phyloP scores from a whole-genome alignment of 2,888 invertebrate genomes.

The Tetranychus truncatus region DNA sequence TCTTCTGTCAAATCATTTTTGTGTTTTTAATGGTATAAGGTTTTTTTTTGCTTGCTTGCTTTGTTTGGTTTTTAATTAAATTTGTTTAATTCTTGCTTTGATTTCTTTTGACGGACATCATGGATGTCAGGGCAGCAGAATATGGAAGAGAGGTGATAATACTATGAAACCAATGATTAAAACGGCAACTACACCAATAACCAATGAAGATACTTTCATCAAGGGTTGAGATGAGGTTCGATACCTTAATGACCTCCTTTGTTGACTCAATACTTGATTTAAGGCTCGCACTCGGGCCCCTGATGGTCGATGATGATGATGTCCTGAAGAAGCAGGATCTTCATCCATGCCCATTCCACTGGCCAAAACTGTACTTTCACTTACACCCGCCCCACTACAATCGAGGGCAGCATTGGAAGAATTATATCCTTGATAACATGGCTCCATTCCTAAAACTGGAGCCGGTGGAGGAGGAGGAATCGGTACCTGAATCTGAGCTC shows the following conservation, averaged over 20 bases:
- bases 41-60: background rate
- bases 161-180: slow-evolving; percentile 27
- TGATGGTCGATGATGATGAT: background rate
- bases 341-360: background rate
- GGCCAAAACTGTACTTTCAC: slow-evolving; percentile 15
- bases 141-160: slow-evolving; percentile 26
- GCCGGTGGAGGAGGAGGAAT: slow-evolving; percentile 7
- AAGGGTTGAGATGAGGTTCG: slow-evolving; percentile 19
- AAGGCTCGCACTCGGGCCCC: slow-evolving; percentile 7
- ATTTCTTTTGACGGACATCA: background rate
- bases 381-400: background rate
- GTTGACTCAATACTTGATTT: slow-evolving; percentile 15
- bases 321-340: background rate
- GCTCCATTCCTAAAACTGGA: background rate
- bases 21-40: no score
- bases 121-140: slow-evolving; percentile 4
- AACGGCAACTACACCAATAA: slow-evolving; percentile 23
- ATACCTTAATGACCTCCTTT: slow-evolving; percentile 15
- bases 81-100: background rate
- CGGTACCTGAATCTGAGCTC: no score
- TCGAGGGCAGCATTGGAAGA: slow-evolving; percentile 5
- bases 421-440: slow-evolving; percentile 14
- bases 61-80: background rate
- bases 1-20: no score
- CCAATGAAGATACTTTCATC: slow-evolving; percentile 21